Evolutionary conservation across 1,140 invertebrate species (phyloP).

Genomic region (Drosophila fuyamai): DNA sequence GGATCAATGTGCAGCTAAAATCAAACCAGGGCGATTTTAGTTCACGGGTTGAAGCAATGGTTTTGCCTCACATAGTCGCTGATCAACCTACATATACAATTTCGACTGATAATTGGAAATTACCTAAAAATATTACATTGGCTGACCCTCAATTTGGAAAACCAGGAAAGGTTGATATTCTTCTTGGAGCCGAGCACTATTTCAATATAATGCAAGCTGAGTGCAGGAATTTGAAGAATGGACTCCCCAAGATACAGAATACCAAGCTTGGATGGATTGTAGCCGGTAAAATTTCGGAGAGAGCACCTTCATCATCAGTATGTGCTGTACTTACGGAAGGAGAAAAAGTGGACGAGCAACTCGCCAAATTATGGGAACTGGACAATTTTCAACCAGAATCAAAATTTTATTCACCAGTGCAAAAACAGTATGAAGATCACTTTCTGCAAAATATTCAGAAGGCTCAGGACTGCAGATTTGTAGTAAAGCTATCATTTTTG

Average conservation of each 20-base stretch:
- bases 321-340: too few species aligned
- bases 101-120: not conserved
- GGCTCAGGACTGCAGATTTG: slow-evolving; percentile 1
- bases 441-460: not conserved
- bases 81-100: not conserved
- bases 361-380: too few species aligned
- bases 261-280: too few species aligned
- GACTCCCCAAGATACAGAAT: slow-evolving; percentile 8
- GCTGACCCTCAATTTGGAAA: not conserved
- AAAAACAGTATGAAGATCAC: not conserved
- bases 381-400: too few species aligned
- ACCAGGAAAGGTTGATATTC: slow-evolving; percentile 4
- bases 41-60: not conserved
- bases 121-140: not conserved
- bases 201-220: slow-evolving; percentile 7
- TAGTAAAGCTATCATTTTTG: too few species aligned
- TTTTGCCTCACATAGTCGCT: not conserved
- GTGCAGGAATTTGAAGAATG: not conserved
- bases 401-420: slow-evolving; percentile 1
- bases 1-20: not conserved
- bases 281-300: not conserved
- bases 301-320: too few species aligned
- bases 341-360: too few species aligned
- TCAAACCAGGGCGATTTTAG: not conserved
- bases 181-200: slow-evolving; percentile 6